phyloP scores from a whole-genome alignment of 2,888 invertebrate genomes.

The Lamproptera curius region DNA sequence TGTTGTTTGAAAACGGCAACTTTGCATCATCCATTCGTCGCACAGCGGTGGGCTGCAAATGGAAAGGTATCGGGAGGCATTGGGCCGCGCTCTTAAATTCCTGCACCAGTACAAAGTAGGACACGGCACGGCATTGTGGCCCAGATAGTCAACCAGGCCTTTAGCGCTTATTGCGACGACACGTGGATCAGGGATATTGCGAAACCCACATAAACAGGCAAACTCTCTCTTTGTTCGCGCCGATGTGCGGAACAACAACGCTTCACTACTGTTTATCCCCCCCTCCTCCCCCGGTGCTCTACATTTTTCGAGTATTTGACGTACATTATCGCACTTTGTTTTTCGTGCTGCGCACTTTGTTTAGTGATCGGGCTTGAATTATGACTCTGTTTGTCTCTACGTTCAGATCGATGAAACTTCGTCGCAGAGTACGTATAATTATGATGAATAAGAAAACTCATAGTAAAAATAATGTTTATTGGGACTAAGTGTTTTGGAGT shows the following conservation, averaged over 20 bases:
- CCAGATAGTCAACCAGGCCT: constrained; percentile 14
- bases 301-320: constrained; percentile 7
- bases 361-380: not conserved
- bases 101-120: constrained; percentile 7
- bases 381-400: not conserved
- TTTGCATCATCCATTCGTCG: not conserved
- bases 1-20: too few relatives aligned
- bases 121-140: constrained; percentile 4
- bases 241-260: constrained; percentile 18
- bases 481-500: too few relatives aligned
- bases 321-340: constrained; percentile 2
- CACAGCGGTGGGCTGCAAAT: not conserved
- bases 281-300: constrained; percentile 2
- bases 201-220: constrained; percentile 12
- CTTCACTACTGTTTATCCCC: constrained; percentile 8
- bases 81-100: not conserved
- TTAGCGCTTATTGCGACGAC: constrained; percentile 7
- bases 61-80: not conserved
- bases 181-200: constrained; percentile 12
- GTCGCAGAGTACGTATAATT: not conserved
- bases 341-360: not conserved
- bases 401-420: not conserved
- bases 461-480: not conserved
- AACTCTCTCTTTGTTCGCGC: constrained; percentile 10
- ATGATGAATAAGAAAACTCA: not conserved